Conservation (phyloP, 1,140 invertebrate species). For the Laodelphax striatellus region DNA sequence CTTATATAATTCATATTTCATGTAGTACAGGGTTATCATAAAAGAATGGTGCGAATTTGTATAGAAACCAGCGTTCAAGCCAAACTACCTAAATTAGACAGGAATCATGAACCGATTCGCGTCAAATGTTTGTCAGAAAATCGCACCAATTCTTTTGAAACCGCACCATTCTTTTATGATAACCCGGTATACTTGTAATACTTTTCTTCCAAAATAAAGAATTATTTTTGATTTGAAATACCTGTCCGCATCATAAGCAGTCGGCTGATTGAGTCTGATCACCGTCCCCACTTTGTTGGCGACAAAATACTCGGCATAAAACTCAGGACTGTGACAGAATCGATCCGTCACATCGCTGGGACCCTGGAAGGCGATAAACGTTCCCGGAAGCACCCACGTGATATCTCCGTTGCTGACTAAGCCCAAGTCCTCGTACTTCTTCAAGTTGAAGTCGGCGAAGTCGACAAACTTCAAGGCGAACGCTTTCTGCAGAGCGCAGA, state of each 20-base stretch:
- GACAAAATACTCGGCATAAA: slow-evolving; percentile 89
- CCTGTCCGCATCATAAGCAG: slow-evolving; percentile 27
- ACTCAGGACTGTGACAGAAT: slow-evolving; percentile 85
- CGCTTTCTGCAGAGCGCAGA: slow-evolving; percentile 80
- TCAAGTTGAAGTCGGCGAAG: slow-evolving; percentile 84
- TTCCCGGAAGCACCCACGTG: slow-evolving; percentile 95
- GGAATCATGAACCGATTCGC: too few relatives aligned
- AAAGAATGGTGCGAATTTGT: too few relatives aligned
- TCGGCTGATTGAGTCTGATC: slow-evolving; percentile 84
- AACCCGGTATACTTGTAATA: too few relatives aligned
- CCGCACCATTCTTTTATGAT: too few relatives aligned
- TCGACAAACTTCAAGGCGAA: slow-evolving; percentile 78
- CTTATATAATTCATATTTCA: too few relatives aligned
- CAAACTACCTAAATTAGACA: too few relatives aligned
- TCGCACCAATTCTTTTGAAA: too few relatives aligned
- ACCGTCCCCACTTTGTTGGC: slow-evolving; percentile 82
- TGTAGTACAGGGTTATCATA: too few relatives aligned
- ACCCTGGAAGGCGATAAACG: slow-evolving; percentile 95
- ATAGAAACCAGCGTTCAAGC: too few relatives aligned
- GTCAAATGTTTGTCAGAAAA: too few relatives aligned
- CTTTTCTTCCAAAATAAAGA: too few relatives aligned
- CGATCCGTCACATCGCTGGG: slow-evolving; percentile 57
- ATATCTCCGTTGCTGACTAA: slow-evolving; percentile 41
- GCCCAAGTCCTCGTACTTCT: slow-evolving; percentile 90
- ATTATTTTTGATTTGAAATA: too few relatives aligned